Base-by-base conservation (phyloP, 1,140 invertebrate species). In the Leptinotarsa lineolata region DNA sequence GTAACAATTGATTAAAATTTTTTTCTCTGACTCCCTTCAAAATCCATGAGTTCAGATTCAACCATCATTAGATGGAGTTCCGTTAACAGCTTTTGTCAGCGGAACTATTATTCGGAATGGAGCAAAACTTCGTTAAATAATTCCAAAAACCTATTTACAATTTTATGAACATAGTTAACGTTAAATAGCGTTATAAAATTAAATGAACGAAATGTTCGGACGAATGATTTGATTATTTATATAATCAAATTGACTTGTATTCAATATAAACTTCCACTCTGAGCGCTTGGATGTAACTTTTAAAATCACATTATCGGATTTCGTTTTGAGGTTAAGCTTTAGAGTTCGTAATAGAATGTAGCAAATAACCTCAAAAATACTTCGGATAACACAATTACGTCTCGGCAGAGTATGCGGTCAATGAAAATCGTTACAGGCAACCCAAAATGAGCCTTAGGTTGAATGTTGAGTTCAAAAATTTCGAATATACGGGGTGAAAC, bases 181-280 rank as follows among this genome's bases (percentile, higher is more conserved):
- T 54, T 54, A 13, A 54, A 54, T 54, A 18, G 48, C 48, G 48
- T 54, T 54, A 18, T 54, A 18, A 54, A 54, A 54, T 54, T 15
- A 54, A 54, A 54, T 65, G 63, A 65, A 65, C 39, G 22, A n/a
- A 65, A 22, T 65, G 22, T 24, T 65, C 63, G 63, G 39, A 39
- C 39, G 39, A 24, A 65, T 65, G 24, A 65, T 24, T 65, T 65
- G 15, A 65, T 65, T 65, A 65, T 22, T 22, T 22, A 16, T 22
- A 63, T 63, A 63, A 22, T 65, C 63, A 39, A 65, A 39, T 65
- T 24, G 63, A 65, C 63, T 65, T 65, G 63, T 65, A 65, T 65
- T 65, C 39, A 39, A 65, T 65, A 65, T 65, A 65, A 65, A 65
- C 63, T 65, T 54, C 48, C 48, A 54, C 63, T 65, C 63, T 21